Percentiles rank a stretch among this genome's conserved stretches.
Evolutionary conservation across 2,888 invertebrate genomes (phyloP).

Genomic region (Tachystola acroxantha): DNA sequence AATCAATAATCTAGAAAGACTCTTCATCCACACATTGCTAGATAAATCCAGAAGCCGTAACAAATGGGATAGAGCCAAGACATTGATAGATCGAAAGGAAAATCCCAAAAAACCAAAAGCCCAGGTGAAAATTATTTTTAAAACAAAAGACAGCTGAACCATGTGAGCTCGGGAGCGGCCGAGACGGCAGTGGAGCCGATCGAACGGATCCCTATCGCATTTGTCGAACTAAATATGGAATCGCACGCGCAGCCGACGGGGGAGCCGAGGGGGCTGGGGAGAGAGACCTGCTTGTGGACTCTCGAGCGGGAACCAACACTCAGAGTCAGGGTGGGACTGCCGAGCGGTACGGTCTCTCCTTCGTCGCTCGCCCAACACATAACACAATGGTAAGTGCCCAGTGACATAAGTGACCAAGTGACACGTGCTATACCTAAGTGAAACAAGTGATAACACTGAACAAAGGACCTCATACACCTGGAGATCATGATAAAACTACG

Average conservation of each 20-base stretch:
- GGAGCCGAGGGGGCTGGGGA: slow-evolving; percentile 25
- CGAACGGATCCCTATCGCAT: slow-evolving; percentile 44
- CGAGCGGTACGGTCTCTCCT: slow-evolving; percentile 72
- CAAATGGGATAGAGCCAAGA: too few relatives aligned
- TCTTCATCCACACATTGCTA: too few relatives aligned
- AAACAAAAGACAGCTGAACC: slow-evolving; percentile 32
- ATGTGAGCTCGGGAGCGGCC: slow-evolving; percentile 41
- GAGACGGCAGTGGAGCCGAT: slow-evolving; percentile 51
- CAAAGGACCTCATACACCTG: not conserved
- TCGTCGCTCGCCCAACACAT: slow-evolving; percentile 66
- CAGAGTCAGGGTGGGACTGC: slow-evolving; percentile 76
- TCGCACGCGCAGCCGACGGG: slow-evolving; percentile 31
- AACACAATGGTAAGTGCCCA: slow-evolving; percentile 69
- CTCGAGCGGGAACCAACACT: slow-evolving; percentile 43
- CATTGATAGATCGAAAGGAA: slow-evolving; percentile 6
- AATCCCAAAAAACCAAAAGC: slow-evolving; percentile 32
- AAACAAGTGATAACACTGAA: slow-evolving; percentile 4
- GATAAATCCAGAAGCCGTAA: too few relatives aligned
- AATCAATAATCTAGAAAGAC: too few relatives aligned
- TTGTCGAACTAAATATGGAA: slow-evolving; percentile 74
- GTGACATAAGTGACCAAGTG: slow-evolving; percentile 24
- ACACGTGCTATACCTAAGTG: slow-evolving; percentile 28
- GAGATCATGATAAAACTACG: too few relatives aligned
- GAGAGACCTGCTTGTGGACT: slow-evolving; percentile 45
- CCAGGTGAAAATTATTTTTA: slow-evolving; percentile 45